Base-by-base conservation (phyloP, 2,797 vertebrate species). In the Protosalanx chinensis region DNA sequence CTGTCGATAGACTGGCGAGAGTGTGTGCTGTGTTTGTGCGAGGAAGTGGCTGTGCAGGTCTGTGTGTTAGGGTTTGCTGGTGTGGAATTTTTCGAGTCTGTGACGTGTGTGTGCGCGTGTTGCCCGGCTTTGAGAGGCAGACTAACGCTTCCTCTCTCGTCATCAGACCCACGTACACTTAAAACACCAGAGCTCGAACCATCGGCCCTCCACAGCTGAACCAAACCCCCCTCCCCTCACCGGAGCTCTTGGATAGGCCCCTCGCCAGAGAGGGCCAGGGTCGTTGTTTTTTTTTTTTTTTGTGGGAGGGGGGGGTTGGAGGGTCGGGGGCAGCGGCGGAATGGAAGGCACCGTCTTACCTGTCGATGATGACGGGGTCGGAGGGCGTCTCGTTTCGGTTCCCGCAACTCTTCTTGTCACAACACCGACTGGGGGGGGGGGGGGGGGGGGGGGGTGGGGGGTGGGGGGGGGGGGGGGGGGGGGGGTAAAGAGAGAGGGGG, bases 291-390 rank as follows among this genome's bases (percentile, higher is more conserved):
- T 0, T 37, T 37, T 37, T 3, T 37, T 37, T 33, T 3, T 3
- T 3, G 32, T 3, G 32, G 32, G 32, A 37, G 7, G 35, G 35
- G 67, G 67, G 79, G 82, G 75, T 27, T 27, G 23, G 23, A 27
- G 23, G 23, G 23, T 27, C 23, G 23, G 1, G 23, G 23, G 23
- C 23, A 27, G 23, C 23, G 13, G 68, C 74, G 83, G 78, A 15
- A 76, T 53, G 58, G 66, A 76, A 66, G 33, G 60, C 3, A 64
- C 91, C 88, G 86, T 89, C 95, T 94, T 97, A 98, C 97, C 97
- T 99, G 96, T 99, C 97, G 92, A 99, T 99, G 95, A 99, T 99
- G 93, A 99, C 97, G 79, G 97, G 97, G 93, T 99, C 97, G 88
- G 97, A 99, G 77, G 97, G 97, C 87, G 97, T 99, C 94, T 99